Evolutionary conservation across 2,888 invertebrate genomes (phyloP), one percentile per base, ranked within the genome.

Genomic region (Caradrina kadenii): DNA sequence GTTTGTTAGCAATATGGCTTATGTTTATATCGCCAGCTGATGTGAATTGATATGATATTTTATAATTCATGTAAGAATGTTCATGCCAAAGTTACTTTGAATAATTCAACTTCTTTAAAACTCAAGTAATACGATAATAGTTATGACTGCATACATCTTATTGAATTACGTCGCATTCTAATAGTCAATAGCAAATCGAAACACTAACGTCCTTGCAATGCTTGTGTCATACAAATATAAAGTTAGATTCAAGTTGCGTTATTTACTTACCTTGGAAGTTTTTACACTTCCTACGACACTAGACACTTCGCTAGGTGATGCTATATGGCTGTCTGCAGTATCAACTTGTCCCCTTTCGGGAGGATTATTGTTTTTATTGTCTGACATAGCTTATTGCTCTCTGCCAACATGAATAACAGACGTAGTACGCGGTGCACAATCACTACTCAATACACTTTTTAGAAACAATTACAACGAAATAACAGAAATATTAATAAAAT

Each of bases 301-400:
- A 67, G 93, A 89, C 78, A 92, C 91, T 84, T 93, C 94, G 77
- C 89, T 90, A 59, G 88, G 75, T 79, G 89, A 82, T 83, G 93
- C 91, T 95, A 93, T 86, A 93, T 93, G 90, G 76, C 87, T 85
- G 70, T 92, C 91, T 83, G 84, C 82, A 82, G 86, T 85, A 80
- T 92, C 91, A 82, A 86, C 86, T 88, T 90, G 89, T 83, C 90
- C 92, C 88, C 87, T 90, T 87, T 92, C 91, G 82, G 88, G 88
- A 82, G 89, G 89, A 89, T 82, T 90, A 87, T 90, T 91, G 88
- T 93, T 92, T 93, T 93, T 92, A 86, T 89, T 91, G 89, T 94
- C 93, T 88, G 95, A 94, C 95, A 96, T 96, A 84, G 85, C 88
- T 89, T 89, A 86, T 77, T 85, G 84, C 86, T 84, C 87, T 87